Conservation (phyloP, 1,140 invertebrate species). For the Tetragnatha versicolor region DNA sequence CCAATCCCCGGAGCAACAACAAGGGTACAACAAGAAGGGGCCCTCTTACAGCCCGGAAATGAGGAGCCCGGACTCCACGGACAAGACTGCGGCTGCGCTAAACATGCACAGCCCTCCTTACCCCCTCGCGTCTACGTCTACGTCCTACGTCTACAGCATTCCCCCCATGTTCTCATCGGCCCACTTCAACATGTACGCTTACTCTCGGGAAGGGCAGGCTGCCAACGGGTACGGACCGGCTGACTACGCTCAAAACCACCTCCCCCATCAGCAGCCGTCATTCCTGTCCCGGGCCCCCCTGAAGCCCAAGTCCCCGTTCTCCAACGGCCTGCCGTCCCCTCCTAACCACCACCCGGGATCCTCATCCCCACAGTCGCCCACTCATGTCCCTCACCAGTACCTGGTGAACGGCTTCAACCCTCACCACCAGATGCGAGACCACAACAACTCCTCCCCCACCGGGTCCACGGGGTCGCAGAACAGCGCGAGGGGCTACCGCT, state of each 20-base stretch:
- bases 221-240: constrained; percentile 12
- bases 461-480: constrained; percentile 8
- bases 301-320: constrained; percentile 26
- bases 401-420: constrained; percentile 5
- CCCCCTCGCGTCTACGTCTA: constrained; percentile 38
- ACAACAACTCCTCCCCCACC: not conserved
- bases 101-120: constrained; percentile 22
- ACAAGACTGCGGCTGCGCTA: constrained; percentile 51
- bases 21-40: not conserved
- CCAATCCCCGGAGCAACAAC: constrained; percentile 78
- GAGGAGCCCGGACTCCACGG: constrained; percentile 81
- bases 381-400: not conserved
- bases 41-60: constrained; percentile 69
- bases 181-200: constrained; percentile 60
- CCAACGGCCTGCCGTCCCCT: constrained; percentile 16
- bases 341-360: constrained; percentile 40
- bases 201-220: constrained; percentile 30
- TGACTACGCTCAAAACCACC: constrained; percentile 34
- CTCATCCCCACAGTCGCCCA: constrained; percentile 16
- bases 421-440: constrained; percentile 12
- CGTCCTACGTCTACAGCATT: constrained; percentile 57
- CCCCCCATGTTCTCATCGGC: constrained; percentile 60
- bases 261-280: constrained; percentile 14
- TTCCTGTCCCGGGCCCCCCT: constrained; percentile 25
- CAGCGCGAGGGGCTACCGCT: constrained; percentile 82